Base-by-base conservation (phyloP, 2,888 invertebrate genomes). In the Sepioteuthis lessoniana region DNA sequence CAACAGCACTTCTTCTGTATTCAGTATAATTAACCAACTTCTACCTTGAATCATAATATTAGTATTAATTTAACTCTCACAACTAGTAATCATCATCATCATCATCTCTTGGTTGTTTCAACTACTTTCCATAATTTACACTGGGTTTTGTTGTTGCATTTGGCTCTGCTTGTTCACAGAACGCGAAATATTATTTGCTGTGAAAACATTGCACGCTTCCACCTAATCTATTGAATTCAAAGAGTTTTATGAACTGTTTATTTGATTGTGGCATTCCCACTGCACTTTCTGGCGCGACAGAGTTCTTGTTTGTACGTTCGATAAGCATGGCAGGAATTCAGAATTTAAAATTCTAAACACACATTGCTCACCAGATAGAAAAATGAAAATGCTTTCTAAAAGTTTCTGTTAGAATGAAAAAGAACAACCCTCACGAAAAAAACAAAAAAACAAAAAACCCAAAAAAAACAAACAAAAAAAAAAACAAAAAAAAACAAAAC, bases 141-240 rank as follows among this genome's bases (percentile, higher is more conserved):
- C n/a, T 76, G 76, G 16, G n/a, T 76, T 60, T 76, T 76, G 76
- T 76, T 76, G 2, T n/a, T 76, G n/a, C 2, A 76, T n/a, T 76
- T 13, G 16, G n/a, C 3, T 2, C 0, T n/a, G 2, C 19, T 76
- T 76, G n/a, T n/a, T n/a, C 76, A 4, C 2, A 35, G n/a, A 76
- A 76, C 76, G n/a, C n/a, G 35, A 76, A 76, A 76, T 76, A 76
- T 76, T 76, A 76, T 76, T 76, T 76, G 76, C 76, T 76, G n/a
- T 35, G 76, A 76, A 76, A 76, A n/a, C 76, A 76, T 76, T 76
- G 76, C 76, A 76, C 76, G 76, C 35, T n/a, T 76, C n/a, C n/a
- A 35, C 19, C 76, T 76, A 76, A 76, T 76, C 76, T n/a, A 76
- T 76, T 76, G 76, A 76, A 76, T 76, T n/a, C 13, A 16, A 31